These are phyloP conservation scores for Amphilophus citrinellus DNA, from an alignment of 2,113 vertebrate species.

Conservation along the genomic window DNA sequence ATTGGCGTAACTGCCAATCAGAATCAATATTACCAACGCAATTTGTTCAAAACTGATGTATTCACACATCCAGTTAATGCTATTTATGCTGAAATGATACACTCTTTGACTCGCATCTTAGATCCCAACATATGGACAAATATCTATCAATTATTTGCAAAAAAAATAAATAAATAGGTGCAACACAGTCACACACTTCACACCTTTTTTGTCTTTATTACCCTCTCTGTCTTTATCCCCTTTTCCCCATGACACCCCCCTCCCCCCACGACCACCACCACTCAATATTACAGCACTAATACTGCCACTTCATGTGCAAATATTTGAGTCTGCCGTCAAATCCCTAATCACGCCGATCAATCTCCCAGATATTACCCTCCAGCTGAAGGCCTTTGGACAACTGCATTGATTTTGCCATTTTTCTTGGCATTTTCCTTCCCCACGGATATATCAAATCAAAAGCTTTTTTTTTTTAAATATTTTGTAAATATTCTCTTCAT, in stretches of 20 bases:
- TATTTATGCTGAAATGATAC: neutral
- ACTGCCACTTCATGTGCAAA: conserved; percentile 75
- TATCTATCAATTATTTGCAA: neutral
- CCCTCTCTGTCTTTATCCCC: neutral
- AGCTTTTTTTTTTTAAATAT: conserved; percentile 49
- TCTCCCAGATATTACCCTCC: conserved; percentile 71
- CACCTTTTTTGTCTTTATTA: conserved; percentile 21
- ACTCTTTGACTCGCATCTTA: neutral
- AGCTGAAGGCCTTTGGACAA: conserved; percentile 38
- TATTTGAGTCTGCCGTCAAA: conserved; percentile 77
- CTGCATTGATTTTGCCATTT: conserved; percentile 57
- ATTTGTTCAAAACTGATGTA: conserved; percentile 16
- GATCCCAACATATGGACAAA: neutral
- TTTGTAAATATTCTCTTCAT: conserved; percentile 56
- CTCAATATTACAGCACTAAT: conserved; percentile 70
- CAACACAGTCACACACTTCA: neutral
- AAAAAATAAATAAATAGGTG: neutral
- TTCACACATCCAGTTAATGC: neutral
- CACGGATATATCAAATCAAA: conserved; percentile 45
- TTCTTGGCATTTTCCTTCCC: conserved; percentile 33
- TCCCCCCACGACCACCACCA: conserved; percentile 12
- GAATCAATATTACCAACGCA: neutral
- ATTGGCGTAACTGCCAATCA: neutral
- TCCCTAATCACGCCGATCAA: conserved; percentile 70
- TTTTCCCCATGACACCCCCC: conserved; percentile 20